Percentiles rank a stretch among this genome's conserved stretches.
phyloP scores from a whole-genome alignment of 1,140 invertebrate species.

The Zaprionus davidi region DNA sequence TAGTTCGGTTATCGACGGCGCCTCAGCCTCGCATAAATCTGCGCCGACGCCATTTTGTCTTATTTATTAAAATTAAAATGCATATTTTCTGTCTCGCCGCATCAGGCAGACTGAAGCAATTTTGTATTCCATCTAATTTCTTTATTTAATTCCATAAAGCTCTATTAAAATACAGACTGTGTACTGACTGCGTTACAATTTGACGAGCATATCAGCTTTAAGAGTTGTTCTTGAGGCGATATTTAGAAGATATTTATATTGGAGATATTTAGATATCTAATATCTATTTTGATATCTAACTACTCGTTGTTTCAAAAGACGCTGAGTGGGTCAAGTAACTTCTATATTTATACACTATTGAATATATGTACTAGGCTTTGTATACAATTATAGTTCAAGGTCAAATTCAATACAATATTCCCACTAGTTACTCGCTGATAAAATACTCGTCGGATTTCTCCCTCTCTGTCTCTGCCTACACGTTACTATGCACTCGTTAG shows the following conservation, averaged over 20 bases:
- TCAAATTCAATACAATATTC: no score
- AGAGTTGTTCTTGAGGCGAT: background rate
- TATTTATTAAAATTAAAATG: conserved; percentile 82
- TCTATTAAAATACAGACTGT: conserved; percentile 23
- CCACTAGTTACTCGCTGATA: background rate
- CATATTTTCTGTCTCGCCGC: conserved; percentile 50
- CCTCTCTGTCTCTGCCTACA: background rate
- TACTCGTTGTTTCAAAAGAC: no score
- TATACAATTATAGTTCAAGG: no score
- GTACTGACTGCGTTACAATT: background rate
- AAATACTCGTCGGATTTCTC: background rate
- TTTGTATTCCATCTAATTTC: conserved; percentile 32
- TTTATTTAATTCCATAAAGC: conserved; percentile 21
- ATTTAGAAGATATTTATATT: no score
- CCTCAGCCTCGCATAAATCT: conserved; percentile 67
- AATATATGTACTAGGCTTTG: no score
- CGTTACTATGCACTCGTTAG: no score
- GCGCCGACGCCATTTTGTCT: conserved; percentile 68
- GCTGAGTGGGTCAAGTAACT: no score
- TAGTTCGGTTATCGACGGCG: conserved; percentile 63
- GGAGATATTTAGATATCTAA: no score
- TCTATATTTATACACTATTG: no score
- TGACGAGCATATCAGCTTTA: conserved; percentile 18
- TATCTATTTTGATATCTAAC: no score
- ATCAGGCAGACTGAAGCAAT: background rate